phyloP scores from a whole-genome alignment of 2,888 invertebrate genomes.

The Drosophila pullipes region DNA sequence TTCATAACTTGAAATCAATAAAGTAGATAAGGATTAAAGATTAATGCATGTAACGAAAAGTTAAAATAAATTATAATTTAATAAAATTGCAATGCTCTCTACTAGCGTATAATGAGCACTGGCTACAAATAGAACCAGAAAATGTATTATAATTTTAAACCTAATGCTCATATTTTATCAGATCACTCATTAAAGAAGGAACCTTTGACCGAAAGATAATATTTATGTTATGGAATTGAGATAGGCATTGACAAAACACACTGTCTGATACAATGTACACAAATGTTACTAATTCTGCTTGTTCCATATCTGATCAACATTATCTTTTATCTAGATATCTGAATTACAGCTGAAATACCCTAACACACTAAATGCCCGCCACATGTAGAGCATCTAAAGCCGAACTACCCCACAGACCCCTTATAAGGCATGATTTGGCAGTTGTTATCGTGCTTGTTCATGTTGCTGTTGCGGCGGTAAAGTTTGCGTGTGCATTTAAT shows the following conservation, averaged over 20 bases:
- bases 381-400: neutral
- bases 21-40: neutral
- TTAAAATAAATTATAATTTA: neutral
- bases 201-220: neutral
- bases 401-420: conserved; percentile 4
- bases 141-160: neutral
- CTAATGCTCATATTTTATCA: neutral
- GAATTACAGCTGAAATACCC: neutral
- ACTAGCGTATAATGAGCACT: neutral
- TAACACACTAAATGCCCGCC: neutral
- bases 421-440: conserved; percentile 38
- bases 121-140: neutral
- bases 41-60: neutral
- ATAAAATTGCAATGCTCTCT: neutral
- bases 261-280: neutral
- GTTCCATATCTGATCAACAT: neutral
- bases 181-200: neutral
- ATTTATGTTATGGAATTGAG: neutral
- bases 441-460: neutral
- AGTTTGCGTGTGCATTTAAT: conserved; percentile 59
- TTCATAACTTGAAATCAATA: conserved; percentile 11
- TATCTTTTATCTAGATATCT: neutral
- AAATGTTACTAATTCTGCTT: too few relatives aligned
- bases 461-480: conserved; percentile 6
- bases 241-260: neutral